Percentiles rank a stretch among this genome's conserved stretches.
Evolutionary conservation across 64 coral and sea anemone genomes (phyloP).

Genomic region (Astreopora myriophthalma): DNA sequence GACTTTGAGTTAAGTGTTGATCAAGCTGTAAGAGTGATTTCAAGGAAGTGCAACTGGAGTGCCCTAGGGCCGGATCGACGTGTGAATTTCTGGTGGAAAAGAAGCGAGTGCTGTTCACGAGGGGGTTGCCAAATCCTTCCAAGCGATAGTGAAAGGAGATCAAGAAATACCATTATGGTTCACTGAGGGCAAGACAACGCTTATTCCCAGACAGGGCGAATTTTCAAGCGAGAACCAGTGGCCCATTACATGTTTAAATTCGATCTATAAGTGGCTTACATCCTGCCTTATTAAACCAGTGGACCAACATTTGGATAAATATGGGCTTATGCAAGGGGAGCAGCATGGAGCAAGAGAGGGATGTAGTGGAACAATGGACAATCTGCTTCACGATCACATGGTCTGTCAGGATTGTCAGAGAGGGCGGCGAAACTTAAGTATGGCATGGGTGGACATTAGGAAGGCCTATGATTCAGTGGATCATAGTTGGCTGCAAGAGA

Average conservation of each 20-base stretch:
- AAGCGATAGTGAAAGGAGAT: too few relatives aligned
- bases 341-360: conserved; percentile 13
- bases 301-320: not conserved
- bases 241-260: conserved; percentile 46
- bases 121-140: too few relatives aligned
- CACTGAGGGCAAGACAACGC: too few relatives aligned
- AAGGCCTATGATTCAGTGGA: conserved; percentile 23
- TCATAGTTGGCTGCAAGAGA: not conserved
- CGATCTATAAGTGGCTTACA: conserved; percentile 45
- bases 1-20: not conserved
- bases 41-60: not conserved
- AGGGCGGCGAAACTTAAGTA: not conserved
- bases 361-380: conserved; percentile 53
- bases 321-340: conserved; percentile 20
- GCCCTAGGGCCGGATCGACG: not conserved
- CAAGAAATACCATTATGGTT: too few relatives aligned
- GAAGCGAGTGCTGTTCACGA: too few relatives aligned
- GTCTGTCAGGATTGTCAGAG: conserved; percentile 14
- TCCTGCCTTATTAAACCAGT: not conserved
- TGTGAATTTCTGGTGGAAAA: not conserved
- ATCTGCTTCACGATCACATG: conserved; percentile 10
- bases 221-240: conserved; percentile 4
- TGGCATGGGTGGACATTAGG: not conserved
- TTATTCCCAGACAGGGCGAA: not conserved
- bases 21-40: conserved; percentile 4